Evolutionary conservation across 2,113 vertebrate species (phyloP), one percentile per base, ranked within the genome.

Genomic region (Steatornis caripensis): DNA sequence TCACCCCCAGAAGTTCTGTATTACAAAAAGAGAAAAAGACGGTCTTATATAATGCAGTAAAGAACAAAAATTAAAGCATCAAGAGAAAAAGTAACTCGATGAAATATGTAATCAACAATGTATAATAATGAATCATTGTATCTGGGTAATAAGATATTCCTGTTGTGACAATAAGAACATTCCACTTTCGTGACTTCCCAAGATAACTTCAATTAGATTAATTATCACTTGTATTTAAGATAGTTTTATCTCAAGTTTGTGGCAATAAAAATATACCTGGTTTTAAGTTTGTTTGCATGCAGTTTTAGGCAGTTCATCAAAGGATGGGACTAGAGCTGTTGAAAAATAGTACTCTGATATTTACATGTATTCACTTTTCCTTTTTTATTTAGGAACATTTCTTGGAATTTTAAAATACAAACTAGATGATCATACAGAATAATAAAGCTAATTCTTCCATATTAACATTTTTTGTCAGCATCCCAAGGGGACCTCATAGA

Each of bases 1-100:
- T 7, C 0, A 2, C 3, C 65, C 6, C 4, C 27, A 54, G 34
- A 29, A 4, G 0, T 6, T 37, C 75, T 77, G 64, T 46, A 55
- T 53, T 74, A 61, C 1, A 72, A 71, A 75, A 89, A 71, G 12
- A 39, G 4, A 43, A 78, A 36, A 71, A 86, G 4, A 8, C 34
- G 3, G 3, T 49, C 12, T 53, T 83, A 46, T 8, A 43, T 37
- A 86, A 72, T 48, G 5, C 6, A 65, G 10, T 27, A 74, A 80
- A 83, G 6, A 58, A 20, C 5, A 49, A 36, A 10, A 62, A 30
- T 2, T 29, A 76, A 60, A 79, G 1, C 3, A 51, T 43, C 19
- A 36, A 53, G 9, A 72, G 9, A 57, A 83, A 91, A 85, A 46
- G 1, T 1, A 84, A 22, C 11, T 32, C 70, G 26, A 60, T 70